Conservation (phyloP, 1,140 invertebrate genomes). For the Ceratina japonica region DNA sequence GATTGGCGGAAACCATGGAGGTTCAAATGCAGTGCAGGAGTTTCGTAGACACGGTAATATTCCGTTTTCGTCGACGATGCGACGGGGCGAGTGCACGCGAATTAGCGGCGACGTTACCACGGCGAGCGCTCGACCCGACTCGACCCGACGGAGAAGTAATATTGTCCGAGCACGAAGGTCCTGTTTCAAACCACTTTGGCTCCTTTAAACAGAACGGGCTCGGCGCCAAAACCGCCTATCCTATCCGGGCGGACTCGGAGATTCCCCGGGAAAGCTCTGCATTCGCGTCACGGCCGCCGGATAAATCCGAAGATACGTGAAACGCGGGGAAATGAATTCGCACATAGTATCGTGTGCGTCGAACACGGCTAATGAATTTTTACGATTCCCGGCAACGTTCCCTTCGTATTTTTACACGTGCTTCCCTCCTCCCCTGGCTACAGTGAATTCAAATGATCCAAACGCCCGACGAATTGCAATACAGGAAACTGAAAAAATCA, state of each 20-base stretch:
- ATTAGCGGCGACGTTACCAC: conserved; percentile 56
- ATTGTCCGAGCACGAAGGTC: conserved; percentile 52
- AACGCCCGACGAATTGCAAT: not conserved
- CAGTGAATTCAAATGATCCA: not conserved
- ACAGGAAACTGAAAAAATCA: not conserved
- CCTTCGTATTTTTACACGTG: not conserved
- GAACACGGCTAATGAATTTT: conserved; percentile 37
- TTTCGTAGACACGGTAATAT: conserved; percentile 52
- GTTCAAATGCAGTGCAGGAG: conserved; percentile 39
- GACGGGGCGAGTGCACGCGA: conserved; percentile 38
- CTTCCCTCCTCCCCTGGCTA: not conserved
- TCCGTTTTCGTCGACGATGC: conserved; percentile 33
- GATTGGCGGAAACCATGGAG: conserved; percentile 13
- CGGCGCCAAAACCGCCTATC: conserved; percentile 55
- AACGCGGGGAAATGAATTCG: conserved; percentile 55
- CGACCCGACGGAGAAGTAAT: conserved; percentile 49
- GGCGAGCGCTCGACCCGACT: conserved; percentile 49
- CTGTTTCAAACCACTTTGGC: conserved; percentile 53
- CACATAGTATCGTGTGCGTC: conserved; percentile 29
- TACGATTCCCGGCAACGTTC: conserved; percentile 6
- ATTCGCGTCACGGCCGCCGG: conserved; percentile 55
- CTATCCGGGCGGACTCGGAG: conserved; percentile 26
- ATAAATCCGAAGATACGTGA: conserved; percentile 59
- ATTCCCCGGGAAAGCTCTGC: conserved; percentile 11
- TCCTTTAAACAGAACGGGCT: conserved; percentile 56